phyloP scores from a whole-genome alignment of 30 jellyfish, hydroid and myxozoan genomes.

The Nemopilema nomurai region DNA sequence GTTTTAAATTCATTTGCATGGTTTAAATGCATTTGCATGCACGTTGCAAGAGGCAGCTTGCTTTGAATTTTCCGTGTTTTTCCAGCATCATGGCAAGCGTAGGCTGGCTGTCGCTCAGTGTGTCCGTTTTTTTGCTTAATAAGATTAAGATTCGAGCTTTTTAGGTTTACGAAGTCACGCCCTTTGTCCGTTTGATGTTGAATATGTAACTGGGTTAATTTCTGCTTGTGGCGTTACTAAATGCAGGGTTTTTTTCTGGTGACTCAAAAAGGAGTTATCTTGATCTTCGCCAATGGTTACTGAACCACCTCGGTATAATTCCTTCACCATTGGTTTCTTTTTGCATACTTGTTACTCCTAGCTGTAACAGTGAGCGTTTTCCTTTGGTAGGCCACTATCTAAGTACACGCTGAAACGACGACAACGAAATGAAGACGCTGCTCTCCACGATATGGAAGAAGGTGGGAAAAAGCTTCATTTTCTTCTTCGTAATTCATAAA shows the following conservation, averaged over 20 bases:
- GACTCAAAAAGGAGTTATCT: not conserved
- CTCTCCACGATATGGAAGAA: constrained; percentile 14
- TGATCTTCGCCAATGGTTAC: not conserved
- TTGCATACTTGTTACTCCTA: not conserved
- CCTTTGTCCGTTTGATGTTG: not conserved
- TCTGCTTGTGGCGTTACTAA: not conserved
- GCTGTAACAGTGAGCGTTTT: not conserved
- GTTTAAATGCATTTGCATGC: not conserved
- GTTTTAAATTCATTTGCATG: no score
- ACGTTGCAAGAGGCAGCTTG: not conserved
- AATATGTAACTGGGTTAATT: not conserved
- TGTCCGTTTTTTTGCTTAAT: not conserved
- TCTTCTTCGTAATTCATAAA: no score
- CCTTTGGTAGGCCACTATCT: constrained; percentile 48
- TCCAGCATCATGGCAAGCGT: not conserved
- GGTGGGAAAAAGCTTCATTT: constrained; percentile 1
- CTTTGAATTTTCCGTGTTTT: not conserved
- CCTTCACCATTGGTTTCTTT: not conserved
- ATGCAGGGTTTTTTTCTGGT: not conserved
- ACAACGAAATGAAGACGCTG: not conserved
- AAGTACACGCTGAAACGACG: constrained; percentile 31
- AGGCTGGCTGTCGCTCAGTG: not conserved
- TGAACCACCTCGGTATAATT: not conserved
- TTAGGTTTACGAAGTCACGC: not conserved
- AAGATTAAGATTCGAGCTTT: not conserved